A percentile compares a stretch with the other conserved stretches of the same genome.
Conservation (phyloP, 2,113 vertebrate genomes). For the Girardinichthys multiradiatus region DNA sequence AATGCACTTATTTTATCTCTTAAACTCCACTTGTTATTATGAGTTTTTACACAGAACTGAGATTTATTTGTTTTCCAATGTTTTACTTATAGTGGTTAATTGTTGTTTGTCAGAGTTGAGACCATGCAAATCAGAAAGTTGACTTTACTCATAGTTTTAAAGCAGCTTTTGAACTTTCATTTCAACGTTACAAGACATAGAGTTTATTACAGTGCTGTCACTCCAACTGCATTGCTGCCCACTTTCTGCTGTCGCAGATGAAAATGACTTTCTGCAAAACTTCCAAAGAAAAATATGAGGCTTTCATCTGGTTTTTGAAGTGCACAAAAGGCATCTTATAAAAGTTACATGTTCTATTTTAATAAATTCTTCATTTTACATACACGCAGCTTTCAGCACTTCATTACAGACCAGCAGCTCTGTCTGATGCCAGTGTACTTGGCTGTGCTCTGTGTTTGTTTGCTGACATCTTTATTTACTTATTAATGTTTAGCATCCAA, state of each 20-base stretch:
- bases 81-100: no score
- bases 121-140: no score
- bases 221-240: conserved; percentile 23
- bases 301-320: conserved; percentile 10
- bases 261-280: conserved; percentile 22
- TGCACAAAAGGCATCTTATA: conserved; percentile 11
- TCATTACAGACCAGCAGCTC: not conserved
- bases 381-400: not conserved
- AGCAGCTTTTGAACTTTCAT: no score
- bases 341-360: not conserved
- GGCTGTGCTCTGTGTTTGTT: conserved; percentile 52
- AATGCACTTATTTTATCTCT: no score
- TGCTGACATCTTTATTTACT: conserved; percentile 69
- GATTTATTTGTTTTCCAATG: no score
- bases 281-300: not conserved
- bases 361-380: not conserved
- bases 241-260: conserved; percentile 11
- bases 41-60: no score
- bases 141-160: no score
- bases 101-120: no score
- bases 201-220: no score
- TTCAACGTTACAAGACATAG: no score
- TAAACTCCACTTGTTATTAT: no score
- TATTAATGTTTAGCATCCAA: conserved; percentile 66
- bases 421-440: conserved; percentile 23